phyloP scores from a whole-genome alignment of 2,888 invertebrate genomes.

The Autographa pulchrina region DNA sequence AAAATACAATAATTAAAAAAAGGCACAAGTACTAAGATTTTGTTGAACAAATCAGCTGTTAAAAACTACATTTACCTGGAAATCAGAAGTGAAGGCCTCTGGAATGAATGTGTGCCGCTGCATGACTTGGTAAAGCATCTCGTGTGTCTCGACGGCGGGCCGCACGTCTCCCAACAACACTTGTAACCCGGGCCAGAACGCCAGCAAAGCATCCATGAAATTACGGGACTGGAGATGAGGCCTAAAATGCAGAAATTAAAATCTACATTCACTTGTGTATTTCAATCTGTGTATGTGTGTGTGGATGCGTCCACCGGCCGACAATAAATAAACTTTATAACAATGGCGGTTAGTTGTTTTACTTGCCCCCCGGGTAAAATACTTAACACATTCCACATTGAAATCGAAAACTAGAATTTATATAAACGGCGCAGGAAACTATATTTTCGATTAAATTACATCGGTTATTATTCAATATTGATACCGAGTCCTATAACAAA shows the following conservation, averaged over 20 bases:
- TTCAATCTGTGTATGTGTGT: too few relatives aligned
- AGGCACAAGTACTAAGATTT: too few relatives aligned
- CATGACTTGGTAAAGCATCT: constrained; percentile 99
- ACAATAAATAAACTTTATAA: too few relatives aligned
- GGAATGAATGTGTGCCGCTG: constrained; percentile 99
- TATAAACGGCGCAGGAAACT: not conserved
- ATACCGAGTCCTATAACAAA: not conserved
- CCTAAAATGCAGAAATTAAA: constrained; percentile 74
- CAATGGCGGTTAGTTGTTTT: too few relatives aligned
- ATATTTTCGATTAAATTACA: not conserved
- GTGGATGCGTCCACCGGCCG: too few relatives aligned
- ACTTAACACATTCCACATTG: too few relatives aligned
- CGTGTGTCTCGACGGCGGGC: constrained; percentile 99
- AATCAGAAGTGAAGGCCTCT: constrained; percentile 99
- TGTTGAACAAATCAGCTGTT: too few relatives aligned
- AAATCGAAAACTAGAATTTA: not conserved
- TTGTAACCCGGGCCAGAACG: constrained; percentile 99
- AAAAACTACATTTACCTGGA: constrained; percentile 94
- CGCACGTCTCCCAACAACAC: constrained; percentile 96
- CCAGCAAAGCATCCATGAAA: constrained; percentile 99
- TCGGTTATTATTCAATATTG: not conserved
- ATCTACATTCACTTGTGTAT: not conserved
- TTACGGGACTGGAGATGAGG: constrained; percentile 98
- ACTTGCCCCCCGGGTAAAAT: too few relatives aligned
- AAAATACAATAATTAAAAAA: not conserved